Evolutionary conservation across 1,140 invertebrate genomes (phyloP).

Genomic region (Tyrophagus putrescentiae): DNA sequence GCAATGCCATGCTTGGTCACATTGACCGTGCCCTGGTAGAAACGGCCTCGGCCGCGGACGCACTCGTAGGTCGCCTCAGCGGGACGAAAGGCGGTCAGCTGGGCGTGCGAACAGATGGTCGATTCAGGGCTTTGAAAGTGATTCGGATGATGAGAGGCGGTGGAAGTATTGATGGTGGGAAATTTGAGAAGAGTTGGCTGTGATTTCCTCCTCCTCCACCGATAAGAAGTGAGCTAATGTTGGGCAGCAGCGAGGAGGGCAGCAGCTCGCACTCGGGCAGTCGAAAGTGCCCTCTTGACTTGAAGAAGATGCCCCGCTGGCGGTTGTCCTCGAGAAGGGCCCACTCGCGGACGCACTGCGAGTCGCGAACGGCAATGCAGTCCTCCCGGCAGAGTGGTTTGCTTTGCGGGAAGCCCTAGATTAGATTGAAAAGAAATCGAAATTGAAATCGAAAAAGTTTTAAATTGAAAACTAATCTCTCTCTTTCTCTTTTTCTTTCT

Average conservation of each 20-base stretch:
- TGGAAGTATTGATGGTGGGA: no score
- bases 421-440: not conserved
- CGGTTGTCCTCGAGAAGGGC: constrained; percentile 74
- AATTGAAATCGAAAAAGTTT: constrained; percentile 8
- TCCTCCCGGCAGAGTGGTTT: constrained; percentile 64
- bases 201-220: no score
- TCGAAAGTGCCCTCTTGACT: constrained; percentile 66
- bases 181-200: no score
- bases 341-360: constrained; percentile 87
- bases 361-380: constrained; percentile 69
- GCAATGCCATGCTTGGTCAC: constrained; percentile 61
- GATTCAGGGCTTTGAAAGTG: constrained; percentile 27
- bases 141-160: no score
- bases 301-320: constrained; percentile 53
- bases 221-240: no score
- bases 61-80: constrained; percentile 51
- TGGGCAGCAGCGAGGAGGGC: no score
- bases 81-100: constrained; percentile 60
- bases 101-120: constrained; percentile 59
- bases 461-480: not conserved
- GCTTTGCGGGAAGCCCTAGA: constrained; percentile 19
- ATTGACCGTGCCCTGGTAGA: constrained; percentile 76
- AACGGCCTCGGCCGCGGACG: constrained; percentile 63
- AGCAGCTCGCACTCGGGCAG: constrained; percentile 67
- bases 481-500: no score